Conservation (phyloP, 2,888 invertebrate species). For the Chloromyia formosa region DNA sequence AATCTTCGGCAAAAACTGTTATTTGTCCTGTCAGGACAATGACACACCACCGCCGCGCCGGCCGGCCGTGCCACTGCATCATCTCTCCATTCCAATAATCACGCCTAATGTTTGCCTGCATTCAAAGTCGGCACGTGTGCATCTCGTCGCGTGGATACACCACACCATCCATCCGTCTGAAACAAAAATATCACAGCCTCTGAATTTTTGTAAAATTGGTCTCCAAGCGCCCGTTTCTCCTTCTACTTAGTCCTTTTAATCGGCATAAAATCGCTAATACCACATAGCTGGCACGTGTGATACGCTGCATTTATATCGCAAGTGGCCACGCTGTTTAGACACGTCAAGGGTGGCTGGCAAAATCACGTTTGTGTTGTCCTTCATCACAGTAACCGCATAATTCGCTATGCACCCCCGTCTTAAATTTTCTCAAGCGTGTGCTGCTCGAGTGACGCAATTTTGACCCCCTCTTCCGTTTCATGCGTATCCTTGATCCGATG, state of each 20-base stretch:
- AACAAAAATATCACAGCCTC: no score
- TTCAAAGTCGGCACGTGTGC: constrained; percentile 26
- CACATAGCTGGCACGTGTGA: constrained; percentile 25
- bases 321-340: constrained; percentile 28
- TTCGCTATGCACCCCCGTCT: constrained; percentile 25
- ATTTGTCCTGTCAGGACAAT: constrained; percentile 17
- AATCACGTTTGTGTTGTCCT: constrained; percentile 30
- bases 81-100: constrained; percentile 9
- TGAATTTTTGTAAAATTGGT: not conserved
- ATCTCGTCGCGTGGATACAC: constrained; percentile 22
- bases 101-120: constrained; percentile 7
- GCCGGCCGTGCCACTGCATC: no score
- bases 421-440: not conserved
- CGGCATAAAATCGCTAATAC: constrained; percentile 42
- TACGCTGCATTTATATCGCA: constrained; percentile 16
- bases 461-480: not conserved
- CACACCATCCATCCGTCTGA: not conserved
- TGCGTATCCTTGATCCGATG: not conserved
- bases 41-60: no score
- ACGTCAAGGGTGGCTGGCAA: constrained; percentile 13
- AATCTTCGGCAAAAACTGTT: constrained; percentile 18
- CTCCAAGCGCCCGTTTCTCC: not conserved
- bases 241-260: constrained; percentile 29
- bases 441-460: not conserved
- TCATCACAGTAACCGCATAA: constrained; percentile 22